A percentile compares a stretch with the other conserved stretches of the same genome.
phyloP scores from a whole-genome alignment of 1,140 invertebrate species.

The Cotesia vestalis region DNA sequence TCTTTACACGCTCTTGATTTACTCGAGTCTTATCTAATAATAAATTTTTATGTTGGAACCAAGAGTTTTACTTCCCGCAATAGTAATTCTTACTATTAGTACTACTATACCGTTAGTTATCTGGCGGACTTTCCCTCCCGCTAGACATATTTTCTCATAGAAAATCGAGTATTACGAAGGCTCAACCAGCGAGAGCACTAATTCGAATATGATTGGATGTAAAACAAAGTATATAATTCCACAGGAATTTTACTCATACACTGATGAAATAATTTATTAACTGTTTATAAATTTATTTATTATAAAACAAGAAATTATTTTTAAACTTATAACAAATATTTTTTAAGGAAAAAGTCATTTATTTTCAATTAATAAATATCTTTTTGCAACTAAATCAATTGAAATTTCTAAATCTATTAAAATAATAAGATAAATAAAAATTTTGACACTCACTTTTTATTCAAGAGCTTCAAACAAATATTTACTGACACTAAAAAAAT shows the following conservation, averaged over 20 bases:
- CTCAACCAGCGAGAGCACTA: constrained; percentile 4
- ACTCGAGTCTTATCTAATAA: too few species aligned
- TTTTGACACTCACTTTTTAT: too few species aligned
- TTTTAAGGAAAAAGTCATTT: too few species aligned
- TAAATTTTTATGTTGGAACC: background rate
- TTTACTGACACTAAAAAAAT: too few species aligned
- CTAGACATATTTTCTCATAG: constrained; percentile 29
- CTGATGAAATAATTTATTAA: background rate
- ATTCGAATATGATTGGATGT: constrained; percentile 18
- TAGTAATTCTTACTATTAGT: background rate
- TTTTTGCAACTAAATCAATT: too few species aligned
- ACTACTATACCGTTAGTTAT: constrained; percentile 22
- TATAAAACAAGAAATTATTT: too few species aligned
- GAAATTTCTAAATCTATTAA: too few species aligned
- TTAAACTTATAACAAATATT: too few species aligned
- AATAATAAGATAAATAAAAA: too few species aligned
- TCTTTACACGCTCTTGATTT: background rate
- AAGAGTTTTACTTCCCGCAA: background rate
- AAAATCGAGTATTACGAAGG: constrained; percentile 29
- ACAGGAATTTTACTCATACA: constrained; percentile 25
- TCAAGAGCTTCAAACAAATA: too few species aligned
- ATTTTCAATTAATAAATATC: too few species aligned
- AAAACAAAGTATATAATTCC: constrained; percentile 38
- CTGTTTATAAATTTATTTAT: too few species aligned
- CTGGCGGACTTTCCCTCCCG: constrained; percentile 7